These are phyloP conservation scores for Melipona beecheii DNA, from an alignment of 2,888 invertebrate genomes.

Conservation along the genomic window DNA sequence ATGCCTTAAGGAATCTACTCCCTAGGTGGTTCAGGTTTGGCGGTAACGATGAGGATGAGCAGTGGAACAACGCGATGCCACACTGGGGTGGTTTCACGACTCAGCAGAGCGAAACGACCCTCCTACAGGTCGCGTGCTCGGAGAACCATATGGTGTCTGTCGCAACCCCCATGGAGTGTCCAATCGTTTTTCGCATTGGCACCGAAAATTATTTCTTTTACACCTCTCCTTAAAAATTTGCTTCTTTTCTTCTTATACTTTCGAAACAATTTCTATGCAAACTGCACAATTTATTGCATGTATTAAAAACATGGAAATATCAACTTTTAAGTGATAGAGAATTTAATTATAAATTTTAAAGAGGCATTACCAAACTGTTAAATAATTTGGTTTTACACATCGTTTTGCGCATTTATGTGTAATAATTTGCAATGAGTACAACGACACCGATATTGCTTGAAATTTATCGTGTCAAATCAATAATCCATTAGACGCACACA, in stretches of 20 bases:
- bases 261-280: neutral
- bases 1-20: neutral
- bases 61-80: conserved; percentile 33
- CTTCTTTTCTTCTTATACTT: neutral
- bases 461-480: neutral
- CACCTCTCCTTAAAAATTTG: neutral
- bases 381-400: neutral
- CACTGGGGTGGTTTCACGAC: conserved; percentile 70
- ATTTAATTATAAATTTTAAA: neutral
- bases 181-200: conserved; percentile 25
- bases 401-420: neutral
- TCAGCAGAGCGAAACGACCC: conserved; percentile 76
- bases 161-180: conserved; percentile 70
- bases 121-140: conserved; percentile 73
- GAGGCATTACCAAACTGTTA: neutral
- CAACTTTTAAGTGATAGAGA: neutral
- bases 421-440: neutral
- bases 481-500: neutral
- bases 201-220: neutral
- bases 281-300: neutral
- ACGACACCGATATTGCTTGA: neutral
- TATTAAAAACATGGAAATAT: neutral
- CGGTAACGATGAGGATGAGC: conserved; percentile 31
- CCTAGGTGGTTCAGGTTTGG: neutral
- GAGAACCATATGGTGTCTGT: conserved; percentile 73